Conservation (phyloP, 2,797 vertebrate genomes). For the Premnoplex brunnescens region DNA sequence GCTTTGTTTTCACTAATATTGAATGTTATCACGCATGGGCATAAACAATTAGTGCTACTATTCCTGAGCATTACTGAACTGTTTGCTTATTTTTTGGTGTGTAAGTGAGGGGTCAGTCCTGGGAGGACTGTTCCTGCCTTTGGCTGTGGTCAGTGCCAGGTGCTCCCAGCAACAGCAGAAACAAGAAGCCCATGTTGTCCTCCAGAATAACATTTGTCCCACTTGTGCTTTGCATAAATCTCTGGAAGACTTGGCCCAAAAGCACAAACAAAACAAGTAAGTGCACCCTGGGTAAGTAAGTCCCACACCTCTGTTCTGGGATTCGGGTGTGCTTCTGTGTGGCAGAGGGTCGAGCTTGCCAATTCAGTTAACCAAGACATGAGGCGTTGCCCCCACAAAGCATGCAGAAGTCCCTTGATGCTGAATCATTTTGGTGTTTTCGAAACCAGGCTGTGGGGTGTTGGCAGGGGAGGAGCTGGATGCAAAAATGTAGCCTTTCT, state of each 20-base stretch:
- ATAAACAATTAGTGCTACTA: not conserved
- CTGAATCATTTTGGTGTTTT: constrained; percentile 23
- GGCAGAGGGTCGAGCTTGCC: not conserved
- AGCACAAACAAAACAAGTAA: not conserved
- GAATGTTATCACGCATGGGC: rapidly evolving
- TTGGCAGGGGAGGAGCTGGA: not conserved
- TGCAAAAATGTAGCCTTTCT: constrained; percentile 52
- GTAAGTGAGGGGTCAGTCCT: not conserved
- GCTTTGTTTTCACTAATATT: not conserved
- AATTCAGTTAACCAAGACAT: not conserved
- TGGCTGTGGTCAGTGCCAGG: not conserved
- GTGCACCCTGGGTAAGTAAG: not conserved
- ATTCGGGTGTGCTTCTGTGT: not conserved
- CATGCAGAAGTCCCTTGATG: not conserved
- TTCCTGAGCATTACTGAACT: not conserved
- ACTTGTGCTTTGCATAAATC: not conserved
- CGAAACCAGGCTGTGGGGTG: constrained; percentile 10
- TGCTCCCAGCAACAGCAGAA: not conserved
- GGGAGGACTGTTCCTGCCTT: not conserved
- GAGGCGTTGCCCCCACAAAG: not conserved
- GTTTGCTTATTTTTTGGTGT: not conserved
- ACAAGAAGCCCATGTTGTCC: not conserved
- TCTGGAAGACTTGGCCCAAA: not conserved
- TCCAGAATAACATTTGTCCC: not conserved
- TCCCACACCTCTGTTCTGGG: not conserved